Evolutionary conservation across 2,113 vertebrate species (phyloP).

Genomic region (Macrotis lagotis): DNA sequence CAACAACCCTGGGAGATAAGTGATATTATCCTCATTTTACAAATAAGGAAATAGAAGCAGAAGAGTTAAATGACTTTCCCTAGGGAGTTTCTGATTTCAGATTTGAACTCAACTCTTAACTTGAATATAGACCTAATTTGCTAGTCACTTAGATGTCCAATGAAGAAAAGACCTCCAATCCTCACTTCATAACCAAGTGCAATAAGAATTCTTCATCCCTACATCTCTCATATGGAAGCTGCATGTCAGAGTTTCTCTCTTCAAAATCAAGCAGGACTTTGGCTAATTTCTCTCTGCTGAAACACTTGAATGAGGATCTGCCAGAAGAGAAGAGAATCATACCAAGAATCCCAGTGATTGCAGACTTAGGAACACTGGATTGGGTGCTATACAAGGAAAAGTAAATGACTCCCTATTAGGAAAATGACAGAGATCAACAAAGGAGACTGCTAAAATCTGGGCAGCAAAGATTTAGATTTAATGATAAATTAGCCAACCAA

Average conservation of each 20-base stretch:
- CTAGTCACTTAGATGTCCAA: not conserved
- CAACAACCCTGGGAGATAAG: no score
- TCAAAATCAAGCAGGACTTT: not conserved
- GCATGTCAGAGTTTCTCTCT: not conserved
- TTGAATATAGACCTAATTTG: not conserved
- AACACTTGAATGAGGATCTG: not conserved
- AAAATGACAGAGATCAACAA: slow-evolving; percentile 9
- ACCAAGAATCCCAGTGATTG: not conserved
- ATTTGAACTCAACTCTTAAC: not conserved
- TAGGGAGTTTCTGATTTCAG: not conserved
- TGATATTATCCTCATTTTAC: no score
- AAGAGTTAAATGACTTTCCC: no score
- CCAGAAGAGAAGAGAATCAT: not conserved
- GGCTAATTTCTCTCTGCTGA: not conserved
- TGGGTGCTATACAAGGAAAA: not conserved
- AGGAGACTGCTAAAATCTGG: slow-evolving; percentile 5
- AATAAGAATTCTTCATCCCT: not conserved
- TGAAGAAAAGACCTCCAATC: not conserved
- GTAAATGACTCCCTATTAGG: not conserved
- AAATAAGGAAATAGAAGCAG: no score
- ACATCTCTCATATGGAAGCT: not conserved
- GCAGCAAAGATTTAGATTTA: slow-evolving; percentile 38
- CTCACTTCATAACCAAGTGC: not conserved
- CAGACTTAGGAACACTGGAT: not conserved
- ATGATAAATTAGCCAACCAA: not conserved